phyloP scores from a whole-genome alignment of 2,888 invertebrate genomes.

The Ochlodes sylvanus region DNA sequence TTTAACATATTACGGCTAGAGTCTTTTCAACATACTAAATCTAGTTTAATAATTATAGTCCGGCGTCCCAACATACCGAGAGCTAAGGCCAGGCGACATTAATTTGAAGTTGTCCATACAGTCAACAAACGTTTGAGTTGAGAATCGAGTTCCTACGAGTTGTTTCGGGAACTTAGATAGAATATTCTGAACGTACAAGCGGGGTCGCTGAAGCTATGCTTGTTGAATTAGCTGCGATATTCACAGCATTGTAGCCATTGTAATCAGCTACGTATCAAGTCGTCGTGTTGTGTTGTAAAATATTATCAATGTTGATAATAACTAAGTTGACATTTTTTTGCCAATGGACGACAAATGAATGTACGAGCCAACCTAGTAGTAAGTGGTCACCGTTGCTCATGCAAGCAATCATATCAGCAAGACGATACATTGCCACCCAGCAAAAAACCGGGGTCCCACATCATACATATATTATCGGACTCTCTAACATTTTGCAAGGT shows the following conservation, averaged over 20 bases:
- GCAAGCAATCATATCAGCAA: too few relatives aligned
- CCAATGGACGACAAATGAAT: too few relatives aligned
- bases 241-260: constrained; percentile 9
- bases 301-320: too few relatives aligned
- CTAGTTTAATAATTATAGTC: constrained; percentile 1
- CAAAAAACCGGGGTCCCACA: too few relatives aligned
- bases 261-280: not conserved
- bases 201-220: constrained; percentile 1
- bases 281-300: not conserved
- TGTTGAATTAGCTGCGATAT: constrained; percentile 27
- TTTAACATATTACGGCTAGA: too few relatives aligned
- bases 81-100: constrained; percentile 8
- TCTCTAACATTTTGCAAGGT: too few relatives aligned
- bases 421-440: too few relatives aligned
- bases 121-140: constrained; percentile 17
- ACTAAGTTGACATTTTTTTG: too few relatives aligned
- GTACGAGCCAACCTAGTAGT: too few relatives aligned
- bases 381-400: too few relatives aligned
- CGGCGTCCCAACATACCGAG: not conserved
- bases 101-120: constrained; percentile 24
- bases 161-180: constrained; percentile 32
- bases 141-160: constrained; percentile 33
- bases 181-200: constrained; percentile 25
- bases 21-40: too few relatives aligned
- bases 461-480: too few relatives aligned